phyloP scores from a whole-genome alignment of 2,888 invertebrate species.

The Acronicta aceris region DNA sequence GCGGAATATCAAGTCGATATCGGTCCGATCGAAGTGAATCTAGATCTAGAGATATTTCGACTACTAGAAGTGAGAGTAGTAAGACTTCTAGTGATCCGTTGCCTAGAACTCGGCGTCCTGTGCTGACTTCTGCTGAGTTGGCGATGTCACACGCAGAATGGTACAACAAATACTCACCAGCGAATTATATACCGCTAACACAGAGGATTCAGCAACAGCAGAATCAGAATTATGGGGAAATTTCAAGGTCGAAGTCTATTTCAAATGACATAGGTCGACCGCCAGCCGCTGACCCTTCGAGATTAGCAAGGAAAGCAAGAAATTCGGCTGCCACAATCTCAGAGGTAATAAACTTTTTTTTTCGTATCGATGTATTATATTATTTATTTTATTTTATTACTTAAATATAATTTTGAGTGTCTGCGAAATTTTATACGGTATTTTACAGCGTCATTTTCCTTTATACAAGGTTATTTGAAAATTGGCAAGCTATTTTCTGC shows the following conservation, averaged over 20 bases:
- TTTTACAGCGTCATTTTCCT: neutral
- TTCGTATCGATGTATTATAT: conserved; percentile 35
- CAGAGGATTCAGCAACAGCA: conserved; percentile 76
- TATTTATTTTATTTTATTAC: conserved; percentile 22
- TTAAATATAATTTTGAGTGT: conserved; percentile 63
- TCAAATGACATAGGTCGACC: conserved; percentile 89
- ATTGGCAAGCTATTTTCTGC: too few species aligned
- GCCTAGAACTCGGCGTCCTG: conserved; percentile 76
- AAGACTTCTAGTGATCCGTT: conserved; percentile 80
- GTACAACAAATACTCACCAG: conserved; percentile 93
- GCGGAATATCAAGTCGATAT: conserved; percentile 78
- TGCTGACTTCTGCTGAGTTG: conserved; percentile 84
- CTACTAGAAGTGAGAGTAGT: conserved; percentile 87
- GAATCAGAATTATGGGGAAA: conserved; percentile 79
- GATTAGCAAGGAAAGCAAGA: conserved; percentile 73
- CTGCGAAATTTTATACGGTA: conserved; percentile 67
- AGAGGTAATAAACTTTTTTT: conserved; percentile 71
- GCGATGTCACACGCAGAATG: conserved; percentile 91
- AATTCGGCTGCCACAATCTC: conserved; percentile 77
- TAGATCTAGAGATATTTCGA: conserved; percentile 86
- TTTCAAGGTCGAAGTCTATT: conserved; percentile 88
- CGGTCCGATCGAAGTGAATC: conserved; percentile 86
- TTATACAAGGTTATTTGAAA: too few species aligned
- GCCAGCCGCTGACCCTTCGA: conserved; percentile 76
- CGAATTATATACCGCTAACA: conserved; percentile 91